Conservation (phyloP, 2,888 invertebrate genomes). For the Limenitis arthemis region DNA sequence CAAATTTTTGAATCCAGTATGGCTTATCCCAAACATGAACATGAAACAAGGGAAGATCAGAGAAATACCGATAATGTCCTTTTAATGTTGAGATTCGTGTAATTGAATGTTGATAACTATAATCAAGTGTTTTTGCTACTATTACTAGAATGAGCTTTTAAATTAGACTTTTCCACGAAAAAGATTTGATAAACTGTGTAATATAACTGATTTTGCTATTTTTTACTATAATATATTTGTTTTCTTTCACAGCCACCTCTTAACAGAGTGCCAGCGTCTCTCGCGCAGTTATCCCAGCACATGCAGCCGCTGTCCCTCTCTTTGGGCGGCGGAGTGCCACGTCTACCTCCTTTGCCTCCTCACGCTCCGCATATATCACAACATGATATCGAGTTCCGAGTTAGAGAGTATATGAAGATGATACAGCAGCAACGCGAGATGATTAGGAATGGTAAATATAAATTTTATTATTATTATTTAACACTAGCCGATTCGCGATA, state of each 20-base stretch:
- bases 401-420: conserved; percentile 85
- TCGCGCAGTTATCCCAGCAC: conserved; percentile 70
- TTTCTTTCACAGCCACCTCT: conserved; percentile 51
- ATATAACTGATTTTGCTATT: neutral
- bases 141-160: too few relatives aligned
- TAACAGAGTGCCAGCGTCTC: conserved; percentile 72
- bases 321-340: conserved; percentile 71
- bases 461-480: neutral
- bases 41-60: too few relatives aligned
- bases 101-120: too few relatives aligned
- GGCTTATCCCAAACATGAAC: too few relatives aligned
- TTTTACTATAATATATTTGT: neutral
- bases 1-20: too few relatives aligned
- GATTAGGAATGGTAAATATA: conserved; percentile 51
- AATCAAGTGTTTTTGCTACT: too few relatives aligned
- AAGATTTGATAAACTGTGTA: too few relatives aligned
- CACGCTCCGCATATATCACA: conserved; percentile 73
- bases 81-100: too few relatives aligned
- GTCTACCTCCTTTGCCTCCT: conserved; percentile 69
- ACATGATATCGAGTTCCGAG: conserved; percentile 82
- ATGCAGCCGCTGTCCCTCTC: conserved; percentile 85
- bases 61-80: too few relatives aligned
- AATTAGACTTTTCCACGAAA: too few relatives aligned
- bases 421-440: conserved; percentile 68
- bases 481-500: too few relatives aligned